Evolutionary conservation across 2,797 vertebrate genomes (phyloP).

Genomic region (Gymnothorax reevesii): DNA sequence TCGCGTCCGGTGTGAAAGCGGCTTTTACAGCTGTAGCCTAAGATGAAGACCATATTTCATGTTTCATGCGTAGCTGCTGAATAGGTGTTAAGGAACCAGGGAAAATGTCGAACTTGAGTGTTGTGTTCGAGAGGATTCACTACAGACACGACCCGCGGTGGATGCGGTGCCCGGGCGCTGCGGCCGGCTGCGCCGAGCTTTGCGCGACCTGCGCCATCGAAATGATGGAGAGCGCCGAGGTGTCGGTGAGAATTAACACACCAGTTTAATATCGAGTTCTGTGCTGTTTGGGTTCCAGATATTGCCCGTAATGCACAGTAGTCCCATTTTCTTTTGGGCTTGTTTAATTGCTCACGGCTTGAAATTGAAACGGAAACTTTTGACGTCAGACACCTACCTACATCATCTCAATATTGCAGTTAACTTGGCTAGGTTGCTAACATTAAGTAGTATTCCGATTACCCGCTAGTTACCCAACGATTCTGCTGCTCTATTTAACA

Average conservation of each 20-base stretch:
- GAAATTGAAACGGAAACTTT: neutral
- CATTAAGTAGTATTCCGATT: too few species aligned
- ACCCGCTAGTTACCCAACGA: too few species aligned
- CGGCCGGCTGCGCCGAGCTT: conserved; percentile 54
- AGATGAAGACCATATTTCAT: too few species aligned
- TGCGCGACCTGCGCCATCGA: conserved; percentile 85
- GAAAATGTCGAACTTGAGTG: conserved; percentile 57
- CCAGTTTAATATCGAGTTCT: neutral
- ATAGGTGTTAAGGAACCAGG: neutral
- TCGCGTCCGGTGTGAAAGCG: too few species aligned
- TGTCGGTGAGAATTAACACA: conserved; percentile 66
- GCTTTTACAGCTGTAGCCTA: too few species aligned
- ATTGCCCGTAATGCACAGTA: neutral
- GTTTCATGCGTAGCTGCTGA: neutral
- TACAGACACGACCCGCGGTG: conserved; percentile 74
- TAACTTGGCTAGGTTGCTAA: too few species aligned
- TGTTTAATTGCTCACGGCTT: neutral
- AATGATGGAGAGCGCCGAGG: conserved; percentile 69
- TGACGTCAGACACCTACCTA: neutral
- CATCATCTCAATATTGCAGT: too few species aligned
- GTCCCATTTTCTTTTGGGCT: neutral
- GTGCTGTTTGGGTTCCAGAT: neutral
- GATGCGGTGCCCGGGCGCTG: conserved; percentile 53
- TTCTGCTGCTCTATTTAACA: too few species aligned
- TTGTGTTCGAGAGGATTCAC: conserved; percentile 64